A percentile compares a stretch with the other conserved stretches of the same genome.
phyloP scores from a whole-genome alignment of 2,888 invertebrate genomes.

The Ligdia adustata region DNA sequence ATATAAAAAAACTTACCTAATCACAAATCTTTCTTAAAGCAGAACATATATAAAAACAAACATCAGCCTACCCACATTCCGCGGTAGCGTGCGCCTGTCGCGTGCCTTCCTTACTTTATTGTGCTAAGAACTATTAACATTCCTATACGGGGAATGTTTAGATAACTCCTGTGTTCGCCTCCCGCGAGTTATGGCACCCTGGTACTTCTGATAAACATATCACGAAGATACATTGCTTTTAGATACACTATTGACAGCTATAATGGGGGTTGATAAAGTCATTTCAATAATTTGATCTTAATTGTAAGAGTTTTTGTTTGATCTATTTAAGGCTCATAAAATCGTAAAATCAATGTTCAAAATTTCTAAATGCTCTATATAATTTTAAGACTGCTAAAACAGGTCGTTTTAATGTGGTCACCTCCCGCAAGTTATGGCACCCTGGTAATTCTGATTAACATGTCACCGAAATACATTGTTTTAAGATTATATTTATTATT shows the following conservation, averaged over 20 bases:
- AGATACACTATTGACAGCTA: conserved; percentile 36
- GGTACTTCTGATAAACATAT: conserved; percentile 40
- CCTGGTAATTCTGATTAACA: too few relatives aligned
- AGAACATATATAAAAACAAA: conserved; percentile 27
- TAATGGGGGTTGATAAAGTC: conserved; percentile 28
- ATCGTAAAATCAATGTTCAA: too few relatives aligned
- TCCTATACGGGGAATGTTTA: conserved; percentile 76
- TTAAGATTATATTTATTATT: too few relatives aligned
- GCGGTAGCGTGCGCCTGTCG: conserved; percentile 65
- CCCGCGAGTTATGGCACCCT: conserved; percentile 36
- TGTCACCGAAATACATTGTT: too few relatives aligned
- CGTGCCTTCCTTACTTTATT: conserved; percentile 70
- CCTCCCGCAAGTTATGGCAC: too few relatives aligned
- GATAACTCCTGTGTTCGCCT: conserved; percentile 57
- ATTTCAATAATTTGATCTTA: conserved; percentile 15
- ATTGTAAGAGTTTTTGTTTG: too few relatives aligned
- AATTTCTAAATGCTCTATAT: too few relatives aligned
- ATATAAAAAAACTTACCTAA: too few relatives aligned
- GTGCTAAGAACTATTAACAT: conserved; percentile 78
- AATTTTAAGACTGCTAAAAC: too few relatives aligned
- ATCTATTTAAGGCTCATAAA: too few relatives aligned
- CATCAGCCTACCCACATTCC: conserved; percentile 42
- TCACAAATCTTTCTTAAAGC: conserved; percentile 9
- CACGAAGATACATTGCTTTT: conserved; percentile 36
- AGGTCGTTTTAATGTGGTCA: too few relatives aligned